A percentile compares a stretch with the other conserved stretches of the same genome.
Evolutionary conservation across 2,797 vertebrate species (phyloP).

Genomic region (Lophotriccus pileatus): DNA sequence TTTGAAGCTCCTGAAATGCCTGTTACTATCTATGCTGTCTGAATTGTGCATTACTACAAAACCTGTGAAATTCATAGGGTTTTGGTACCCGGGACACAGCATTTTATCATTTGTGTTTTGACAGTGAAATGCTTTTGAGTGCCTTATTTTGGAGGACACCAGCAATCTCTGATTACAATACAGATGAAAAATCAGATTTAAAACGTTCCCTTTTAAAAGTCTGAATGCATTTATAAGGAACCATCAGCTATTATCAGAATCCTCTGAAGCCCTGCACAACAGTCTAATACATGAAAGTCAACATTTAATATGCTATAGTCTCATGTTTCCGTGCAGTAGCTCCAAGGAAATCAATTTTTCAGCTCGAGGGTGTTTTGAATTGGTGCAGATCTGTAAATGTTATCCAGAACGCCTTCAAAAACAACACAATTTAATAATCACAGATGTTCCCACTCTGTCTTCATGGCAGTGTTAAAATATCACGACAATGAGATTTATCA

Average conservation of each 20-base stretch:
- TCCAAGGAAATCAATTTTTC: slow-evolving; percentile 63
- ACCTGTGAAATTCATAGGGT: neutral
- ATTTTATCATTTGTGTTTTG: neutral
- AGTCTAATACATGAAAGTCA: slow-evolving; percentile 29
- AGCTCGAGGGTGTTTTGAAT: slow-evolving; percentile 44
- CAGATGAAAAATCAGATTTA: neutral
- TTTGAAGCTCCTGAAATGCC: neutral
- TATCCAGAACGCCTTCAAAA: slow-evolving; percentile 53
- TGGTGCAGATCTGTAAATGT: slow-evolving; percentile 25
- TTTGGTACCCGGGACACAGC: neutral
- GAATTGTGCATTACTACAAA: neutral
- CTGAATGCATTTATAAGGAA: neutral
- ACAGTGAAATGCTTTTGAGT: neutral
- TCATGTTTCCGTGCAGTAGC: neutral
- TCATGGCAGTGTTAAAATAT: slow-evolving; percentile 43
- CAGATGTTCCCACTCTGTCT: slow-evolving; percentile 56
- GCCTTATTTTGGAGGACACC: neutral
- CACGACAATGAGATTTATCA: slow-evolving; percentile 60
- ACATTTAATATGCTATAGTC: slow-evolving; percentile 22
- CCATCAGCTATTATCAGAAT: neutral
- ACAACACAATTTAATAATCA: slow-evolving; percentile 62
- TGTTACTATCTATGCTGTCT: neutral
- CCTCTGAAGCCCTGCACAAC: neutral
- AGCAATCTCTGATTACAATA: neutral
- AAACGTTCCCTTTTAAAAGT: neutral